Base-by-base conservation (phyloP, 2,113 vertebrate genomes). In the Perca fluviatilis region DNA sequence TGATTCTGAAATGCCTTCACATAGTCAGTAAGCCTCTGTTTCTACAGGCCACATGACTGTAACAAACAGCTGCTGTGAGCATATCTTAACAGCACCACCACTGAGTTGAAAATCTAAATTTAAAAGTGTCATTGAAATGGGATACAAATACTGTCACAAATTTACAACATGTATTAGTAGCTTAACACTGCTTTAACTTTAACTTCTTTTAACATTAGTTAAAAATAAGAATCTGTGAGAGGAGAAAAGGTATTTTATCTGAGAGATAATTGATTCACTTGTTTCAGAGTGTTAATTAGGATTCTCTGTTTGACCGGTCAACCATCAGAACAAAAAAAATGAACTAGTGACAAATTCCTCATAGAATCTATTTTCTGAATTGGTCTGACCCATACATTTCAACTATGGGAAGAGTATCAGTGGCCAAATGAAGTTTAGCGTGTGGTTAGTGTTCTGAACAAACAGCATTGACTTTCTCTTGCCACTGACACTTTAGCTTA, bases 231-330 rank as follows among this genome's bases (percentile, higher is more conserved):
- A 60, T 40, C 33, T 57, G 19, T 66, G 61, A 60, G 16, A 36
- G 18, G 13, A 53, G 6, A 25, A 46, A 23, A 64, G 15, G 14
- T 53, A 18, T 81, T 40, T n/a, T 56, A 19, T 72, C 60, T 49
- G 12, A 61, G 16, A 68, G 36, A 63, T 57, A 21, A 79, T 36
- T 62, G 67, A 80, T 81, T 78, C 54, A 46, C 62, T 81, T 68
- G 43, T 73, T 77, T 74, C 0, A 18, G 19, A 50, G 18, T 30
- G 62, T 53, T 75, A 62, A 57, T 23, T 50, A 19, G 15, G 51
- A 25, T 73, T 73, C 56, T 79, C 23, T 30, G 16, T 69, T 77
- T 62, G 50, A 15, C 51, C 25, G 70, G 58, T 50, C 46, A 82
- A 57, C 61, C 46, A 40, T 62, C 47, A 33, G 14, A 65, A 60